Evolutionary conservation across 2,888 invertebrate genomes (phyloP).

Genomic region (Liopterus haemorrhoidalis): DNA sequence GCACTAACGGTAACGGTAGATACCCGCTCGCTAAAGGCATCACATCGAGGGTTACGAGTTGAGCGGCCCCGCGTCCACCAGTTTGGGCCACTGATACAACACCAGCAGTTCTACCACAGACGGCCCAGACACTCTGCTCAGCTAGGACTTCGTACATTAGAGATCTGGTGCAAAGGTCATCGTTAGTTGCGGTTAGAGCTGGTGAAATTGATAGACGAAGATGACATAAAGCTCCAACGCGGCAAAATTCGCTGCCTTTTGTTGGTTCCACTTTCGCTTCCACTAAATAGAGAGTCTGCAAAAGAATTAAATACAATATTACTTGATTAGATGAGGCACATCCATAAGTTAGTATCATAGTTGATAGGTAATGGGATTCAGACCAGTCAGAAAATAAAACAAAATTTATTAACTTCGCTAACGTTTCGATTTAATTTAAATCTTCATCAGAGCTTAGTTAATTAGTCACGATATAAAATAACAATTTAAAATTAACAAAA

Average conservation of each 20-base stretch:
- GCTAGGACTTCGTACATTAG: constrained; percentile 92
- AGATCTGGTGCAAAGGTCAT: constrained; percentile 46
- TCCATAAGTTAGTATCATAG: too few species aligned
- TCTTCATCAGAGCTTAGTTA: too few species aligned
- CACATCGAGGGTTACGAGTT: constrained; percentile 76
- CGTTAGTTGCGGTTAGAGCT: constrained; percentile 15
- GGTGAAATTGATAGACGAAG: constrained; percentile 64
- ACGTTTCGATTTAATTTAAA: too few species aligned
- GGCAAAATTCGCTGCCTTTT: constrained; percentile 76
- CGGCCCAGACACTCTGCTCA: constrained; percentile 90
- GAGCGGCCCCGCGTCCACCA: too few species aligned
- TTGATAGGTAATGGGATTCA: too few species aligned
- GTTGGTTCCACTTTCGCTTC: constrained; percentile 72
- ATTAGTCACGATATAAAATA: too few species aligned
- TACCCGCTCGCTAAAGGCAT: constrained; percentile 91
- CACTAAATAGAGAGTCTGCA: constrained; percentile 74
- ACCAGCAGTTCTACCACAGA: constrained; percentile 85
- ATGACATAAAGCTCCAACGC: constrained; percentile 83
- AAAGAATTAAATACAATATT: constrained; percentile 36
- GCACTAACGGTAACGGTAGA: constrained; percentile 79
- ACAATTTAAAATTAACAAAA: too few species aligned
- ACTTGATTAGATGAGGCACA: too few species aligned
- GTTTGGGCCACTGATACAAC: constrained; percentile 45
- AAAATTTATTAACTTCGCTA: too few species aligned
- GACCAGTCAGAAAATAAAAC: too few species aligned